phyloP scores from a whole-genome alignment of 1,140 invertebrate species.

The Scaptomyza graminum region DNA sequence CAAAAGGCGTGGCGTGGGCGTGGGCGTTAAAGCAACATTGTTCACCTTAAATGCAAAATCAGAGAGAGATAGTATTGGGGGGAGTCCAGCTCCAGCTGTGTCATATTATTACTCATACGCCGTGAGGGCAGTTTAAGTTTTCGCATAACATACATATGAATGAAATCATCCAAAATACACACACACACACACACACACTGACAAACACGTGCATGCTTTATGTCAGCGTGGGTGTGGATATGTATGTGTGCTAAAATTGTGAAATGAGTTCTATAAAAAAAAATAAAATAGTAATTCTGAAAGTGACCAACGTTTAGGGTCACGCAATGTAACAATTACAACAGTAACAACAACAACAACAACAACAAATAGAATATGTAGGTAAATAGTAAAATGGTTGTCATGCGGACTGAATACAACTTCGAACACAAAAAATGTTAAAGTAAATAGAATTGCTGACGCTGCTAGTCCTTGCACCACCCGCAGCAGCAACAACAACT shows the following conservation, averaged over 20 bases:
- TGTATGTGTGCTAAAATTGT: constrained; percentile 59
- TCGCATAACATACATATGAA: constrained; percentile 54
- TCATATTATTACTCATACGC: constrained; percentile 72
- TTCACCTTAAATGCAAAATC: too few relatives aligned
- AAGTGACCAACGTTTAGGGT: constrained; percentile 73
- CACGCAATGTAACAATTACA: constrained; percentile 64
- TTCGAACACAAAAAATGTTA: not conserved
- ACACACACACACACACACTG: constrained; percentile 32
- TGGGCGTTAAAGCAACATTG: constrained; percentile 23
- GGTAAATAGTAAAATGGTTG: constrained; percentile 51
- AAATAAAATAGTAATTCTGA: constrained; percentile 48
- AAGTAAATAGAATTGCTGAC: constrained; percentile 10
- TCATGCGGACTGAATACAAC: constrained; percentile 26
- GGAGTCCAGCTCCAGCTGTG: constrained; percentile 10
- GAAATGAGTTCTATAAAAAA: constrained; percentile 64
- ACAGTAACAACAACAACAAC: constrained; percentile 39
- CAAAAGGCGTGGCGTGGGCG: constrained; percentile 64
- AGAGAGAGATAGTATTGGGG: too few relatives aligned
- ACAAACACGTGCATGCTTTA: constrained; percentile 42
- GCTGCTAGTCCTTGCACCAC: constrained; percentile 15
- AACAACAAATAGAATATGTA: constrained; percentile 48
- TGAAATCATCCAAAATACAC: constrained; percentile 74
- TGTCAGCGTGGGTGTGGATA: constrained; percentile 17
- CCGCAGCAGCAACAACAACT: constrained; percentile 11
- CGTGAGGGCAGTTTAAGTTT: constrained; percentile 31